Base-by-base conservation (phyloP, 2,113 vertebrate species). In the Esox niger region DNA sequence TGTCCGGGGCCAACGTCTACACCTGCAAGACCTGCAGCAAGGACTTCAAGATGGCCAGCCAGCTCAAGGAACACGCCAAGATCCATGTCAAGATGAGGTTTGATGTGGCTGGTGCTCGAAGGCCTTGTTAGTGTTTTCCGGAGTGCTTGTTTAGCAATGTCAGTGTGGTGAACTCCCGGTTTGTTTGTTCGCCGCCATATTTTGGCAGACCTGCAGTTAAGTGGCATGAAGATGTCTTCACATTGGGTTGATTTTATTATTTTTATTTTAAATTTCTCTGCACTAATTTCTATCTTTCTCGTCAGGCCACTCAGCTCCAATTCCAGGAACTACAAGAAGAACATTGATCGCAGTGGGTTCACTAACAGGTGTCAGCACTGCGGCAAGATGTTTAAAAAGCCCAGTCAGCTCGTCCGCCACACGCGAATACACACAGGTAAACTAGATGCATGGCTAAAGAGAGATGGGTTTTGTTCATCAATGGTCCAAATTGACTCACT, bases 341-440 rank as follows among this genome's bases (percentile, higher is more conserved):
- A 94, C 72, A 93, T 99, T 11, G 97, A 99, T 82, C 91, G 97
- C 75, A 98, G 95, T 69, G 93, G 95, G 2, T 99, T 99, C 87
- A 94, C 95, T 0, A 98, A 99, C 81, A 94, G 94, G 2, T 98
- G 97, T 87, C 94, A 95, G 23, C 97, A 99, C 83, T 99, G 97
- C 33, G 95, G 94, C 52, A 99, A 99, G 78, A 94, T 96, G 0
- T 98, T 99, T 79, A 98, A 98, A 69, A 99, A 99, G 72, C 97
- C 97, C 0, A 99, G 97, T 72, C 97, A 99, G 80, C 88, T 98
- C 65, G 95, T 98, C 0, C 87, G 97, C 55, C 97, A 99, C 49
- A 90, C 97, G 35, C 90, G 97, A 82, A 99, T 99, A 88, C 97
- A 99, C 83, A 99, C 97, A 85, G 97, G 97, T 98, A 83, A 82